Base-by-base conservation (phyloP, 2,113 vertebrate genomes). In the Nannobrachium achirus region DNA sequence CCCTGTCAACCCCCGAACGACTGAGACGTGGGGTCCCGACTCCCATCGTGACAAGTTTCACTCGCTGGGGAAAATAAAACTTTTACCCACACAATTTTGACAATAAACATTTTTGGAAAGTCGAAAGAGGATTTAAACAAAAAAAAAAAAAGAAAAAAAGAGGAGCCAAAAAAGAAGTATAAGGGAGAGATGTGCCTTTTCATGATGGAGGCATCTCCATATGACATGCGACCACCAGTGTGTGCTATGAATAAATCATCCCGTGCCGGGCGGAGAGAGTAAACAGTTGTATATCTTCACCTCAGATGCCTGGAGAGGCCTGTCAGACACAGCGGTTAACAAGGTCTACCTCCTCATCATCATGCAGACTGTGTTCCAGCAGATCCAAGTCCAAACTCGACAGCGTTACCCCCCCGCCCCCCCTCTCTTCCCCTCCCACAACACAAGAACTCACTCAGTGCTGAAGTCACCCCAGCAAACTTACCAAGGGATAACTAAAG, bases 211-310 rank as follows among this genome's bases (percentile, higher is more conserved):
- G 83, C 64, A 78, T 89, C 74, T 82, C 79, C 70, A 73, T 87
- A 83, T 82, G 89, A 90, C 92, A 89, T 74, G 83, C 66, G 71
- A 88, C 88, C 87, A 86, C 79, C 83, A 72, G 81, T 65, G 75
- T 76, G 79, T 51, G 75, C 68, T 63, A 92, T 92, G 90, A 93
- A 93, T 93, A 93, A 91, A 89, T 89, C 90, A 91, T 91, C 51
- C n/a, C 9, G 50, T 73, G 80, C 50, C 53, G 66, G 82, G 86
- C 69, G 73, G 77, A 76, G 79, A 80, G 83, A 83, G 81, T 83
- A 89, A 89, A 89, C 84, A 90, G 78, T 86, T 89, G 83, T 85
- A 84, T 66, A 73, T 86, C 84, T 78, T 82, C 85, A 83, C 85
- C 82, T 91, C 84, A 75, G 68, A 71, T 80, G 85, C 85, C 79